These are phyloP conservation scores for Naso thynnoides DNA, from an alignment of 2,797 vertebrate genomes.

Conservation along the genomic window DNA sequence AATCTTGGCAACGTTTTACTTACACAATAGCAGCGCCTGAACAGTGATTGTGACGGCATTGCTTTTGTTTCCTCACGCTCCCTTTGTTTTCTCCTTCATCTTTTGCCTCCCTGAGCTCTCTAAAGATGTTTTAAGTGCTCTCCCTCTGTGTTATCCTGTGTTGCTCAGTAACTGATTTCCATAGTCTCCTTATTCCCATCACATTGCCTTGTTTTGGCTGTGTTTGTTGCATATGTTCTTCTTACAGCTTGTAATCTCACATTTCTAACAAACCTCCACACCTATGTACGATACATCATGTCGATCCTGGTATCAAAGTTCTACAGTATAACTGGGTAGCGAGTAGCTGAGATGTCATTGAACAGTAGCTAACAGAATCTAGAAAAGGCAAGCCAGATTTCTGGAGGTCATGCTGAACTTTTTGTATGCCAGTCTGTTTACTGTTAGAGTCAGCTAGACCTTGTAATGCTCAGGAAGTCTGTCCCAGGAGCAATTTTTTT, in stretches of 20 bases:
- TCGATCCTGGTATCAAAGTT: slow-evolving; percentile 12
- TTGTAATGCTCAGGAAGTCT: background rate
- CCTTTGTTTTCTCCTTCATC: slow-evolving; percentile 11
- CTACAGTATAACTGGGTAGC: background rate
- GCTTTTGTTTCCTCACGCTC: background rate
- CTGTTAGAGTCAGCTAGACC: background rate
- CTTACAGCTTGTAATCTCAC: slow-evolving; percentile 6
- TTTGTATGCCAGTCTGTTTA: background rate
- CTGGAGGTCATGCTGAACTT: background rate
- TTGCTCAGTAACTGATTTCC: slow-evolving; percentile 14
- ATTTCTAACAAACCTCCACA: background rate
- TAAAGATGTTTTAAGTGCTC: slow-evolving; percentile 14
- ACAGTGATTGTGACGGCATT: background rate
- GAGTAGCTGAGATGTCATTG: background rate
- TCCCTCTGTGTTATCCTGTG: slow-evolving; percentile 12
- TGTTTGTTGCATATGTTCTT: slow-evolving; percentile 6
- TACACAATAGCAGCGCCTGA: slow-evolving; percentile 10
- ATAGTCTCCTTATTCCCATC: slow-evolving; percentile 5
- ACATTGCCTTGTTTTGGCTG: slow-evolving; percentile 2
- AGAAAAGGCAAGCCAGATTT: background rate
- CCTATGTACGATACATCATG: background rate
- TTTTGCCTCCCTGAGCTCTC: slow-evolving; percentile 25
- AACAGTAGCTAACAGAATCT: background rate
- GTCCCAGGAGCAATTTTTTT: background rate
- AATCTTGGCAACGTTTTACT: slow-evolving; percentile 20